Conservation (phyloP, 2,113 vertebrate genomes). For the Solea solea region DNA sequence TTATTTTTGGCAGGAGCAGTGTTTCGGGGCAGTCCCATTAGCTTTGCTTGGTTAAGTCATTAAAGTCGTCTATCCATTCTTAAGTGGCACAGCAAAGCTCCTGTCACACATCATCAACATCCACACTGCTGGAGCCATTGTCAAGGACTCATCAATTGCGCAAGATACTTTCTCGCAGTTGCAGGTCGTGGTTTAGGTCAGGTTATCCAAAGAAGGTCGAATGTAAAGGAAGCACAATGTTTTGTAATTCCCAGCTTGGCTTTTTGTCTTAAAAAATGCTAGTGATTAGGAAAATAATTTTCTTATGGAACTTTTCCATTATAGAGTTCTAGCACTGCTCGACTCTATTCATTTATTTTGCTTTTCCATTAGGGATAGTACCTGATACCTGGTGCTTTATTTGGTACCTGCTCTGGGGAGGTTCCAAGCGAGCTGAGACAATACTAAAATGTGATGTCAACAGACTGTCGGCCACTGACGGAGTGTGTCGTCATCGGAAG, state of each 20-base stretch:
- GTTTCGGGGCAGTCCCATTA: constrained; percentile 57
- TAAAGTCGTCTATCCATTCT: constrained; percentile 50
- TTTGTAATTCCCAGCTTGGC: neutral
- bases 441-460: too few species aligned
- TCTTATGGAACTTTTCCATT: too few species aligned
- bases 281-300: neutral
- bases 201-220: constrained; percentile 29
- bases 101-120: constrained; percentile 62
- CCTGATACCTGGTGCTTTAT: too few species aligned
- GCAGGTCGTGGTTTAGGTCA: constrained; percentile 39
- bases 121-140: constrained; percentile 50
- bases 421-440: too few species aligned
- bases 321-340: too few species aligned
- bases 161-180: constrained; percentile 25
- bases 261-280: neutral
- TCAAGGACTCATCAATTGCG: constrained; percentile 34
- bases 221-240: constrained; percentile 15
- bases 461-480: too few species aligned
- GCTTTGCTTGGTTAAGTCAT: constrained; percentile 60
- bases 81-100: constrained; percentile 64
- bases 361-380: too few species aligned
- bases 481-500: too few species aligned
- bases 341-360: too few species aligned
- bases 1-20: constrained; percentile 54
- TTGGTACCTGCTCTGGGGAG: too few species aligned